Percentiles rank a stretch among this genome's conserved stretches.
Evolutionary conservation across 2,888 invertebrate species (phyloP).

Genomic region (Lasioglossum leucozonium): DNA sequence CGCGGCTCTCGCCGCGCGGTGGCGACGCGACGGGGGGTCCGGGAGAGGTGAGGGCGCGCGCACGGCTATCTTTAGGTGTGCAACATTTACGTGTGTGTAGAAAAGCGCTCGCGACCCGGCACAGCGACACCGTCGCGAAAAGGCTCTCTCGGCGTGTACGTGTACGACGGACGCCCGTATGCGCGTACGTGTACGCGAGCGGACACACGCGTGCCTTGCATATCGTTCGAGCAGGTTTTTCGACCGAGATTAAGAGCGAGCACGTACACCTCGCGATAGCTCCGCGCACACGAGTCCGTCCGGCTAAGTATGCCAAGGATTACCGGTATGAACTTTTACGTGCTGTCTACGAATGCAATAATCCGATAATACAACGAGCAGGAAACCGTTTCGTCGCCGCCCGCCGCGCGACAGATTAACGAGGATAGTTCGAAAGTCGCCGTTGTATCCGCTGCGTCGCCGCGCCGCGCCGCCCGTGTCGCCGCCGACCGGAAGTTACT

Average conservation of each 20-base stretch:
- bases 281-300: constrained; percentile 25
- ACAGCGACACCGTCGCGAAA: not conserved
- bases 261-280: constrained; percentile 45
- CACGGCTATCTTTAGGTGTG: constrained; percentile 31
- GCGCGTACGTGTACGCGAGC: not conserved
- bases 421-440: constrained; percentile 22
- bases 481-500: not conserved
- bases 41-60: not conserved
- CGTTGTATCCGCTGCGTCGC: not conserved
- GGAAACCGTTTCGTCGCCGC: constrained; percentile 38
- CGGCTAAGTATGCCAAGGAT: constrained; percentile 64
- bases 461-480: too few species aligned
- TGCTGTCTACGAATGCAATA: constrained; percentile 47
- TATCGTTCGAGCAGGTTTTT: constrained; percentile 61
- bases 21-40: not conserved
- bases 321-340: constrained; percentile 61
- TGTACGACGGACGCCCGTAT: not conserved
- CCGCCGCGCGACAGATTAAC: constrained; percentile 29
- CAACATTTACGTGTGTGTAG: constrained; percentile 33
- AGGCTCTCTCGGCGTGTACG: not conserved
- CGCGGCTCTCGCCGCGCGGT: not conserved
- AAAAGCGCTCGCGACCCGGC: not conserved
- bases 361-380: constrained; percentile 46
- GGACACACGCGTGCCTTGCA: constrained; percentile 39
- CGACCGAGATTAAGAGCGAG: constrained; percentile 62